Evolutionary conservation across 1,140 invertebrate species (phyloP).

Genomic region (Macrotrachela quadricornifera): DNA sequence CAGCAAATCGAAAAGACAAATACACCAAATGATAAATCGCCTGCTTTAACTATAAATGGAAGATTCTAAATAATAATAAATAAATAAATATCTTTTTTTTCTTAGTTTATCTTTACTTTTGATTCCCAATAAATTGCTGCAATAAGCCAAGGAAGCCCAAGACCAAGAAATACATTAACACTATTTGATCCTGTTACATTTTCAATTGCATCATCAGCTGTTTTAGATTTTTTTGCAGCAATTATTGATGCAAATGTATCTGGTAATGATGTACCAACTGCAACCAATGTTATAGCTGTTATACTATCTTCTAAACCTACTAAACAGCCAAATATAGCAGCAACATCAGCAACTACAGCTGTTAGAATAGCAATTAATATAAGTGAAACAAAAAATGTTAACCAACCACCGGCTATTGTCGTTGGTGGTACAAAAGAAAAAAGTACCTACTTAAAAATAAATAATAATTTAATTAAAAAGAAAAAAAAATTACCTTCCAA

Average conservation of each 20-base stretch:
- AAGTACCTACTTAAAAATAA: too few species aligned
- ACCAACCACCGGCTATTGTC: constrained; percentile 38
- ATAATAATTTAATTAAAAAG: too few species aligned
- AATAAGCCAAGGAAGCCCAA: constrained; percentile 43
- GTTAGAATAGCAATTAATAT: constrained; percentile 39
- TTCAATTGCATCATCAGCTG: constrained; percentile 34
- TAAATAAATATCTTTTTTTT: too few species aligned
- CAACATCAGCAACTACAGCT: constrained; percentile 42
- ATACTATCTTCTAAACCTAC: constrained; percentile 37
- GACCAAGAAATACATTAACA: constrained; percentile 43
- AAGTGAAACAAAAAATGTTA: constrained; percentile 39
- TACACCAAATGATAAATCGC: constrained; percentile 38
- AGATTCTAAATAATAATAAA: constrained; percentile 26
- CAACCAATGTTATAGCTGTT: constrained; percentile 48
- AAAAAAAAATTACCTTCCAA: constrained; percentile 33
- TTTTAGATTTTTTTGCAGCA: constrained; percentile 31
- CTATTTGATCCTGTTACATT: constrained; percentile 36
- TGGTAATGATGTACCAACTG: constrained; percentile 47
- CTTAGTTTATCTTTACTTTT: constrained; percentile 21
- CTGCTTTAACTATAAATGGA: constrained; percentile 34
- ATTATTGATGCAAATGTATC: constrained; percentile 39
- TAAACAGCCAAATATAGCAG: constrained; percentile 42
- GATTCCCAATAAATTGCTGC: constrained; percentile 37
- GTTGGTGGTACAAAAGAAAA: constrained; percentile 40
- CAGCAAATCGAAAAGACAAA: constrained; percentile 35